A percentile compares a stretch with the other conserved stretches of the same genome.
Conservation (phyloP, 1,140 invertebrate genomes). For the Ylistrum balloti region DNA sequence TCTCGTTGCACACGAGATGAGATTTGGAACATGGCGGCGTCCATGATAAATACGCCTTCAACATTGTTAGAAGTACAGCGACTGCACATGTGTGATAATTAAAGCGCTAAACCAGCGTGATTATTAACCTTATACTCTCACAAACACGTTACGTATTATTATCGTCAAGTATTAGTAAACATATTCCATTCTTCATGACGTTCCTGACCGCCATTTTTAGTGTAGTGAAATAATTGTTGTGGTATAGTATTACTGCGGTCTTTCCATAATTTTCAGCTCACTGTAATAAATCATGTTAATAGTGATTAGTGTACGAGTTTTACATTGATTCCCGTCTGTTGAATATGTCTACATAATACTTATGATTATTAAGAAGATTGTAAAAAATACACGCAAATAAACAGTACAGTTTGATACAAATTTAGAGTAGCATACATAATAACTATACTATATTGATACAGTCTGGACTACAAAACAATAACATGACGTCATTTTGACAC, state of each 20-base stretch:
- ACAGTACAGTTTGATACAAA: too few species aligned
- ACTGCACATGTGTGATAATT: not conserved
- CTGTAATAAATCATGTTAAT: not conserved
- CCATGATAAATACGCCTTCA: conserved; percentile 32
- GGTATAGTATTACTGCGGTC: not conserved
- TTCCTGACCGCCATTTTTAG: not conserved
- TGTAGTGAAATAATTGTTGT: conserved; percentile 6
- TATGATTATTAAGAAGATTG: too few species aligned
- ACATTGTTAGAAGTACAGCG: not conserved
- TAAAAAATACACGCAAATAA: too few species aligned
- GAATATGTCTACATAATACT: too few species aligned
- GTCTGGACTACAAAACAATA: too few species aligned
- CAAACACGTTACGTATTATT: not conserved
- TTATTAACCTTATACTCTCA: not conserved
- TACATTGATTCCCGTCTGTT: too few species aligned
- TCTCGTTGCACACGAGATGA: not conserved
- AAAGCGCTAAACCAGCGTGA: not conserved
- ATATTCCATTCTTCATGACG: conserved; percentile 2
- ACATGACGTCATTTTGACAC: too few species aligned
- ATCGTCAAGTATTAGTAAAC: not conserved
- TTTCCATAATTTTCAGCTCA: not conserved
- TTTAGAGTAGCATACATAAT: too few species aligned
- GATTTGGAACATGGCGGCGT: not conserved
- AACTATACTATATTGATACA: too few species aligned
- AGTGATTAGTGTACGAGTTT: too few species aligned